These are phyloP conservation scores for Apamea crenata DNA, from an alignment of 2,888 invertebrate species.

Conservation along the genomic window DNA sequence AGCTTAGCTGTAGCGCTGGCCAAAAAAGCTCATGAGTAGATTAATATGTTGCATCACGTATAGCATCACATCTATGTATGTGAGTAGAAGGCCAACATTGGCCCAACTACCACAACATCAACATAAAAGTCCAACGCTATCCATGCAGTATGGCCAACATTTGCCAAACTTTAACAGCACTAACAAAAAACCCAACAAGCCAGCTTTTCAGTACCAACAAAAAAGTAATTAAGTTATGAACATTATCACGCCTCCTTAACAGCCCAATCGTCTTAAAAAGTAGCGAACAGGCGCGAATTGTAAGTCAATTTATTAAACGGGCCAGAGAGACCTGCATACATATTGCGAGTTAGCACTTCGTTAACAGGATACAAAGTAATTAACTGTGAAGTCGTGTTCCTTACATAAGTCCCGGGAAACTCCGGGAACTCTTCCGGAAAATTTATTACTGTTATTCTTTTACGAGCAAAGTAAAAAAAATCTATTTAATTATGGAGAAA, in stretches of 20 bases:
- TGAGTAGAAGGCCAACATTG: no score
- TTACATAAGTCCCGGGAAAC: constrained; percentile 74
- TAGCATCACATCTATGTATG: no score
- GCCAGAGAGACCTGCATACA: constrained; percentile 73
- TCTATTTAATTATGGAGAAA: constrained; percentile 74
- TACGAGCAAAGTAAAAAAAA: constrained; percentile 73
- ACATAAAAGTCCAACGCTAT: no score
- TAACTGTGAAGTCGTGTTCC: constrained; percentile 80
- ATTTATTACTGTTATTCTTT: constrained; percentile 80
- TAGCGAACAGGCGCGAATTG: constrained; percentile 47
- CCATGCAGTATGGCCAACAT: no score
- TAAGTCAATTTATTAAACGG: constrained; percentile 71
- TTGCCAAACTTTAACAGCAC: no score
- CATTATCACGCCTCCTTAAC: constrained; percentile 41
- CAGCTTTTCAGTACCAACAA: constrained; percentile 8
- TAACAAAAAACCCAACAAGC: not conserved
- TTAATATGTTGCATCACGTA: not conserved
- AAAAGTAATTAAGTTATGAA: constrained; percentile 53
- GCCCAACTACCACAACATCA: no score
- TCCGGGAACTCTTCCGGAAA: constrained; percentile 68
- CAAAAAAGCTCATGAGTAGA: not conserved
- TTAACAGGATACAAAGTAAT: constrained; percentile 85
- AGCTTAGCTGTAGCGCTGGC: not conserved
- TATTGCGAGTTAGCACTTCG: constrained; percentile 82
- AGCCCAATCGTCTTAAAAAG: constrained; percentile 56